phyloP scores from a whole-genome alignment of 2,888 invertebrate genomes.

The Heterodera filipjevi region DNA sequence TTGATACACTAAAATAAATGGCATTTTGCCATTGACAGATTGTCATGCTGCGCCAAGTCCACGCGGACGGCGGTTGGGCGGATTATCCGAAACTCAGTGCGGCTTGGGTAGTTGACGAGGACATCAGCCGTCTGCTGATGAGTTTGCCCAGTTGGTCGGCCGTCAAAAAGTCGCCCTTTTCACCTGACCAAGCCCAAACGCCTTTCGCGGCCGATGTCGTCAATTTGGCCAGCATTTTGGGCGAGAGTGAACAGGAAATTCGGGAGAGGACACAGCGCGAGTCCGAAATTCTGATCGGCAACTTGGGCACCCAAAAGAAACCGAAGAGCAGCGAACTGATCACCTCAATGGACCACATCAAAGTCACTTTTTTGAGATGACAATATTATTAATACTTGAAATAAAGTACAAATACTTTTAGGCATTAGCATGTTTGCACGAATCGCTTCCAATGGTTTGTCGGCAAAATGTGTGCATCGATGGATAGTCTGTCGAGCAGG shows the following conservation, averaged over 20 bases:
- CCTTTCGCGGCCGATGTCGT: slow-evolving; percentile 47
- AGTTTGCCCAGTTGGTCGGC: slow-evolving; percentile 77
- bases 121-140: slow-evolving; percentile 87
- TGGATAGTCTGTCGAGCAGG: slow-evolving; percentile 39
- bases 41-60: slow-evolving; percentile 20
- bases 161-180: slow-evolving; percentile 28
- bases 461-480: slow-evolving; percentile 38
- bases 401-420: too few relatives aligned
- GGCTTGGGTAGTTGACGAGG: slow-evolving; percentile 89
- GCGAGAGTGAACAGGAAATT: slow-evolving; percentile 70
- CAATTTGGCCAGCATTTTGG: slow-evolving; percentile 16
- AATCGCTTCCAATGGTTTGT: slow-evolving; percentile 76
- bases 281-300: slow-evolving; percentile 88
- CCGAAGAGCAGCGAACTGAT: slow-evolving; percentile 78
- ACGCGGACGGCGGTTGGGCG: slow-evolving; percentile 34
- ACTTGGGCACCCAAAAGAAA: slow-evolving; percentile 70
- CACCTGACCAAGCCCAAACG: slow-evolving; percentile 43
- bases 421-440: slow-evolving; percentile 81
- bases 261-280: slow-evolving; percentile 81
- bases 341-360: slow-evolving; percentile 80
- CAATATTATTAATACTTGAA: neutral
- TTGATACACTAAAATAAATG: neutral
- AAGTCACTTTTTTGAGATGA: slow-evolving; percentile 68
- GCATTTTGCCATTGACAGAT: neutral
- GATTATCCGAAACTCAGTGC: slow-evolving; percentile 77